A percentile compares a stretch with the other conserved stretches of the same genome.
These are phyloP conservation scores for Albula glossodonta DNA, from an alignment of 2,113 vertebrate species.

Conservation along the genomic window DNA sequence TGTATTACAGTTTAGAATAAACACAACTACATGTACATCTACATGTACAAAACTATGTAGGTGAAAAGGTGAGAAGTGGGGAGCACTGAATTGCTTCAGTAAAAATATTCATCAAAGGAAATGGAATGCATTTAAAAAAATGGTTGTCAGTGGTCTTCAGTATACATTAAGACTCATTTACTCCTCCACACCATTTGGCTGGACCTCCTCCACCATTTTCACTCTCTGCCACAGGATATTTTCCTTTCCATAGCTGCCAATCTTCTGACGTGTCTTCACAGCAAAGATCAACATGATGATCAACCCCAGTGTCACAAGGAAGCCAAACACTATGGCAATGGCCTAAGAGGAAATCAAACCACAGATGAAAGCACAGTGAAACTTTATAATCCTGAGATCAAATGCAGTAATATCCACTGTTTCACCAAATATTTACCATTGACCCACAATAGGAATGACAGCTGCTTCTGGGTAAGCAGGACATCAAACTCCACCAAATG, in stretches of 20 bases:
- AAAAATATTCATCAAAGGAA: background rate
- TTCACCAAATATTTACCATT: background rate
- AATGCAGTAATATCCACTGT: background rate
- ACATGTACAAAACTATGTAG: too few species aligned
- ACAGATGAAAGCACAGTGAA: background rate
- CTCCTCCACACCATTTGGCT: constrained; percentile 78
- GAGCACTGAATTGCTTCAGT: background rate
- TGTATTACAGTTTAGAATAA: too few species aligned
- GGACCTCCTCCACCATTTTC: constrained; percentile 57
- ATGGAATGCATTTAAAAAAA: background rate
- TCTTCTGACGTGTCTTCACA: constrained; percentile 80
- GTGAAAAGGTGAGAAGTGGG: too few species aligned
- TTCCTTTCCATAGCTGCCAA: constrained; percentile 74
- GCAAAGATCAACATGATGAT: constrained; percentile 86
- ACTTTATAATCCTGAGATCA: background rate
- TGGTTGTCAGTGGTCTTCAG: background rate
- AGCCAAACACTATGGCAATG: constrained; percentile 82
- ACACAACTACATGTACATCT: too few species aligned
- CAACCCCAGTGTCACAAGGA: constrained; percentile 74
- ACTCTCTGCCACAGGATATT: constrained; percentile 83
- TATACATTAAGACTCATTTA: constrained; percentile 56
- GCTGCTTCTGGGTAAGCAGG: background rate
- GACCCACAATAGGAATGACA: too few species aligned
- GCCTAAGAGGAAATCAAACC: constrained; percentile 61
- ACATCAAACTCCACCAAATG: background rate